phyloP scores from a whole-genome alignment of 1,140 invertebrate genomes.

The Diuraphis noxia region DNA sequence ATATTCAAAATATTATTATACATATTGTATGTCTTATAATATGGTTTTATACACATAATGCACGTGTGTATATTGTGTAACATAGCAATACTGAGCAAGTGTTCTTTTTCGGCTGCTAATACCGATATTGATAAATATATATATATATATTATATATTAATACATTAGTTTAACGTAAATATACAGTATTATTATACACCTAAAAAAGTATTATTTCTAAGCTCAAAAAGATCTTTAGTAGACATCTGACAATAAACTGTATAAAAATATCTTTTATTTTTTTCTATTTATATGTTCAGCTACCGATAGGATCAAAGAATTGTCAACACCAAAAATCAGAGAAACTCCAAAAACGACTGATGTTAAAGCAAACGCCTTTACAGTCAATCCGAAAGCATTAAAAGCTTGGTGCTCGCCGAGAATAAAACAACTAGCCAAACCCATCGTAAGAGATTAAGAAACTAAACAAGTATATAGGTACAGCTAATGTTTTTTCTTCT shows the following conservation, averaged over 20 bases:
- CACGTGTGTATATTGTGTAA: background rate
- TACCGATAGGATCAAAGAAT: constrained; percentile 10
- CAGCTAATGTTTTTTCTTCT: background rate
- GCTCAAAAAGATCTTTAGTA: background rate
- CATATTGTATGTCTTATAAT: background rate
- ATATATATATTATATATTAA: background rate
- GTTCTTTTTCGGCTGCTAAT: background rate
- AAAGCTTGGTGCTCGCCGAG: constrained; percentile 29
- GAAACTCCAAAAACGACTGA: background rate
- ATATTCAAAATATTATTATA: background rate
- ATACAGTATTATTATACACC: too few relatives aligned
- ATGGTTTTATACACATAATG: background rate
- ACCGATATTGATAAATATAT: background rate
- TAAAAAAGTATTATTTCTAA: background rate
- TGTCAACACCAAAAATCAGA: background rate
- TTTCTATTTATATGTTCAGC: background rate
- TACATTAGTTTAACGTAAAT: background rate
- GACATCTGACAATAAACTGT: background rate
- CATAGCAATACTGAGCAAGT: background rate
- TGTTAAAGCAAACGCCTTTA: background rate
- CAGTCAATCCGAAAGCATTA: constrained; percentile 1
- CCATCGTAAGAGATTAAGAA: background rate
- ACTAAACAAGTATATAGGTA: background rate
- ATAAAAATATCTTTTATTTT: background rate
- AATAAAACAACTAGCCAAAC: constrained; percentile 3